Base-by-base conservation (phyloP, 1,140 invertebrate species). In the Macrobrachium nipponense region DNA sequence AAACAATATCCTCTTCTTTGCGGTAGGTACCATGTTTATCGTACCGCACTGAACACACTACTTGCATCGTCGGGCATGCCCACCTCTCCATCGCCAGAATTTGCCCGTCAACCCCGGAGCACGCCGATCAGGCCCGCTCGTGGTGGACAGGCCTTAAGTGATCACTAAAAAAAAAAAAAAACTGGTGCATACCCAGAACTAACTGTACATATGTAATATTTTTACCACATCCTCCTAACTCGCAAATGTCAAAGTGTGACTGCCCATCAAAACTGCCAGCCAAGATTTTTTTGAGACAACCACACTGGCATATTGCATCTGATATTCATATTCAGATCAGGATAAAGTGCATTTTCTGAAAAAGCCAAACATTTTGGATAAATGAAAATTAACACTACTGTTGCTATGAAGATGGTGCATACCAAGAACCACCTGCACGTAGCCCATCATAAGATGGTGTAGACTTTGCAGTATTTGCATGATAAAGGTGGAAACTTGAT, bases 401-500 rank as follows among this genome's bases (percentile, higher is more conserved):
- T 60, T 83, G 85, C 83, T 94, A 96, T 93, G 95, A 95, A 82
- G 95, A 93, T 27, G 95, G 93, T 23, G 95, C 94, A 90, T 96
- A 96, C 95, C 95, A 96, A 89, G 95, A 94, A 59, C 94, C 92
- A n/a, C 89, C 89, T 87, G 91, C 92, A 79, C 92, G 92, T 17
- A 92, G 88, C 76, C 93, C 92, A 77, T 92, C 89, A 90, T 93
- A 90, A 85, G 93, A 89, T 88, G 92, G 90, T 89, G 94, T 93
- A 91, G 93, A 93, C 90, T 94, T 94, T 72, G 94, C 93, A 59
- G 90, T 89, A 61, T 87, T 87, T 8, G 95, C 95, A 91, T 97
- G 96, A 91, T 97, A 97, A 8, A 97, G 92, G 91, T 97, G 96
- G 91, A 97, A 97, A 18, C 96, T 95, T 14, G 96, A 95, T 64